These are phyloP conservation scores for Heliconius eleuchia DNA, from an alignment of 1,140 invertebrate genomes.

Conservation along the genomic window DNA sequence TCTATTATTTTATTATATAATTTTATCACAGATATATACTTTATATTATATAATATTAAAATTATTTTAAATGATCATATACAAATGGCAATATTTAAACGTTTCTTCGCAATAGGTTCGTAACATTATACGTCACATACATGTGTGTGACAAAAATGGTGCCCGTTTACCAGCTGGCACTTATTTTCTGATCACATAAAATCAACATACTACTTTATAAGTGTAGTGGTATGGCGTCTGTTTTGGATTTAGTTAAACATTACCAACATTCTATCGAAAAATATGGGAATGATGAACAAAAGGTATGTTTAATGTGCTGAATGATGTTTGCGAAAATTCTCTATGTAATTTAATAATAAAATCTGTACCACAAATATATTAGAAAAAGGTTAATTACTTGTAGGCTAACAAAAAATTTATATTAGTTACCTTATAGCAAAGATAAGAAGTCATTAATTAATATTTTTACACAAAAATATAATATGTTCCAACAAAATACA, in stretches of 20 bases:
- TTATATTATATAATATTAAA: conserved; percentile 26
- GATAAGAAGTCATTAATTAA: background rate
- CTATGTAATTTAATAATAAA: conserved; percentile 30
- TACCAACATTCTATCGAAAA: conserved; percentile 86
- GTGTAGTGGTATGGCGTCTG: conserved; percentile 68
- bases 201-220: conserved; percentile 50
- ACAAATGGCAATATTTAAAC: conserved; percentile 24
- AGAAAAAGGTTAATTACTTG: background rate
- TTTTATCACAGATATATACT: too few relatives aligned
- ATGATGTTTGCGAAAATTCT: conserved; percentile 23
- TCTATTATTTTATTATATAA: too few relatives aligned
- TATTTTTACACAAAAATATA: background rate
- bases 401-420: background rate
- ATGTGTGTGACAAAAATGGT: conserved; percentile 76
- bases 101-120: conserved; percentile 22
- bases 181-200: conserved; percentile 63
- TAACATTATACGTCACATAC: conserved; percentile 48
- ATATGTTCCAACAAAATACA: background rate
- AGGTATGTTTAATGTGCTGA: conserved; percentile 75
- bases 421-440: background rate
- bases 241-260: conserved; percentile 80
- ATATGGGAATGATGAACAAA: conserved; percentile 82
- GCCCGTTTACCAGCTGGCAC: conserved; percentile 76
- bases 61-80: background rate
- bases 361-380: background rate